phyloP scores from a whole-genome alignment of 2,797 vertebrate species.

The Myotis pilosus region DNA sequence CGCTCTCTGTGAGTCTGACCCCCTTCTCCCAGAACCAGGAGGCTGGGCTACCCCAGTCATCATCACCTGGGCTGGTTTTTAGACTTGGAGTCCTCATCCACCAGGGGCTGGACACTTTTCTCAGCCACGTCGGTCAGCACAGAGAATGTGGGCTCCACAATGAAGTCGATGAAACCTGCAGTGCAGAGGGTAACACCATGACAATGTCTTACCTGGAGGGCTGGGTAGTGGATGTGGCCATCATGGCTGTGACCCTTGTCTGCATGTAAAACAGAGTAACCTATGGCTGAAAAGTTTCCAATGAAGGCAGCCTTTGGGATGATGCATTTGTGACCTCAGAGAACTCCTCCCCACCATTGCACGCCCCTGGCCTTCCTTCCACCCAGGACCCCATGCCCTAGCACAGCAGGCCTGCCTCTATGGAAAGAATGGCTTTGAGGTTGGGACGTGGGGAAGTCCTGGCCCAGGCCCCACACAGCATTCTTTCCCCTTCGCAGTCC shows the following conservation, averaged over 20 bases:
- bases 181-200: background rate
- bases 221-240: background rate
- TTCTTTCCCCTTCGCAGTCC: background rate
- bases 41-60: background rate
- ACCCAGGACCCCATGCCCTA: background rate
- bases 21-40: background rate
- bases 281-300: background rate
- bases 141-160: conserved; percentile 95
- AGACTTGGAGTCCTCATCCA: conserved; percentile 86
- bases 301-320: background rate
- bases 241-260: accelerated
- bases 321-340: background rate
- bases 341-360: background rate
- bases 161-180: conserved; percentile 96
- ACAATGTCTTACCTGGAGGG: background rate
- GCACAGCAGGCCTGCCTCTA: background rate
- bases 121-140: conserved; percentile 95
- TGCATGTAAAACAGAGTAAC: background rate
- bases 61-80: conserved; percentile 84
- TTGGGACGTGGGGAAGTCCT: background rate
- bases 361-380: background rate
- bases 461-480: background rate
- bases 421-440: background rate
- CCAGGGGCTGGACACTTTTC: conserved; percentile 91
- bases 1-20: background rate